These are phyloP conservation scores for Prionailurus bengalensis DNA, from an alignment of 2,113 vertebrate genomes.

Conservation along the genomic window DNA sequence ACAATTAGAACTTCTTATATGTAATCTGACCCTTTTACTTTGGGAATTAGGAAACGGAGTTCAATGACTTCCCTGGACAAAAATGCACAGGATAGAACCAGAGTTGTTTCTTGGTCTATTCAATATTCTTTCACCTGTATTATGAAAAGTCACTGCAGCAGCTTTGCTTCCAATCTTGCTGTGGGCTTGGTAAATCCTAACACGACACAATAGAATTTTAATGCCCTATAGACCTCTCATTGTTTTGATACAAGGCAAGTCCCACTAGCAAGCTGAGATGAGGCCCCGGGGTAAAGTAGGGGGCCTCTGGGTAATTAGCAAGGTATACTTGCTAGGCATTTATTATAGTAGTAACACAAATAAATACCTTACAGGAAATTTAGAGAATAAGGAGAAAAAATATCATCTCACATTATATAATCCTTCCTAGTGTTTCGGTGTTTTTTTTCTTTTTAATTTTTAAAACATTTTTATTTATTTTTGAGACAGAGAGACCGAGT, in stretches of 20 bases:
- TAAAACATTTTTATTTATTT: no score
- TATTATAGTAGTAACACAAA: conserved; percentile 46
- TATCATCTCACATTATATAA: not conserved
- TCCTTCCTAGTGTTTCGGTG: not conserved
- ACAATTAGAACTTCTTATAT: not conserved
- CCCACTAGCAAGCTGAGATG: not conserved
- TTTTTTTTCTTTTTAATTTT: not conserved
- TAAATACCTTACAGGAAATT: conserved; percentile 22
- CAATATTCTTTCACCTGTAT: not conserved
- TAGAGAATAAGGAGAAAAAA: conserved; percentile 15
- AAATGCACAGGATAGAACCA: not conserved
- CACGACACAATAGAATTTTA: not conserved
- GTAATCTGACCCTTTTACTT: not conserved
- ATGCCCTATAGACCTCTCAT: not conserved
- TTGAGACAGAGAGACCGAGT: no score
- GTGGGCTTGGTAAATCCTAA: not conserved
- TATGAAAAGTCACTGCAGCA: not conserved
- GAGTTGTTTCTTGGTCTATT: not conserved
- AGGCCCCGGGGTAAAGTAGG: not conserved
- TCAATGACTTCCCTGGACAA: conserved; percentile 9
- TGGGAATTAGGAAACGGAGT: not conserved
- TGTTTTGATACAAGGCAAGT: not conserved
- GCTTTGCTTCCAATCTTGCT: not conserved
- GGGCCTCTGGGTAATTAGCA: not conserved
- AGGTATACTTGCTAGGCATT: not conserved